A percentile compares a stretch with the other conserved stretches of the same genome.
phyloP scores from a whole-genome alignment of 2,113 vertebrate species.

The Morone saxatilis region DNA sequence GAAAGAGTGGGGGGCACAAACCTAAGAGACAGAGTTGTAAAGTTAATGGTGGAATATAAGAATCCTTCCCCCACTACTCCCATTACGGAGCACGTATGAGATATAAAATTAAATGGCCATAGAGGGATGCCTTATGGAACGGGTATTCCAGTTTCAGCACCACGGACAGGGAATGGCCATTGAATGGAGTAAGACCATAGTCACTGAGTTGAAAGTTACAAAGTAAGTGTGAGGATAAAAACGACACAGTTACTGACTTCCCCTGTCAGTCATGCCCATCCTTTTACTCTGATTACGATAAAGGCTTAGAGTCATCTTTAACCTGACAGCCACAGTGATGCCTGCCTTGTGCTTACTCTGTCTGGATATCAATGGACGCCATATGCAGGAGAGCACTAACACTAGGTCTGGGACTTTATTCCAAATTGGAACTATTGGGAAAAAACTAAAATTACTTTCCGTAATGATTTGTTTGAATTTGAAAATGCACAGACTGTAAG shows the following conservation, averaged over 20 bases:
- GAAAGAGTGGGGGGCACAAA: not conserved
- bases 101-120: constrained; percentile 47
- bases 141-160: constrained; percentile 61
- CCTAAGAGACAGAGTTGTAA: constrained; percentile 7
- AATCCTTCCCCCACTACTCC: constrained; percentile 7
- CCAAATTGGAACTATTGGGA: not conserved
- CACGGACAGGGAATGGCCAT: constrained; percentile 46
- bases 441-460: not conserved
- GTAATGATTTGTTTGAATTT: not conserved
- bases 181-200: not conserved
- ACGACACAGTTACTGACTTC: not conserved
- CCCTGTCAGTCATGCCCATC: constrained; percentile 1
- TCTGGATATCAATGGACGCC: constrained; percentile 27
- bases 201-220: not conserved
- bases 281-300: not conserved
- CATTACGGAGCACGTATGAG: constrained; percentile 1
- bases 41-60: constrained; percentile 18
- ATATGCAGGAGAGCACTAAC: not conserved
- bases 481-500: not conserved
- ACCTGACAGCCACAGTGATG: constrained; percentile 7
- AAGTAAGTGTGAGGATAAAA: constrained; percentile 6
- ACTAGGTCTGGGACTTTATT: not conserved
- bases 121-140: constrained; percentile 32
- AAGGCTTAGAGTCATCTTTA: not conserved
- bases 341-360: not conserved